phyloP scores from a whole-genome alignment of 1,140 invertebrate species.

The Hylaeus volcanicus region DNA sequence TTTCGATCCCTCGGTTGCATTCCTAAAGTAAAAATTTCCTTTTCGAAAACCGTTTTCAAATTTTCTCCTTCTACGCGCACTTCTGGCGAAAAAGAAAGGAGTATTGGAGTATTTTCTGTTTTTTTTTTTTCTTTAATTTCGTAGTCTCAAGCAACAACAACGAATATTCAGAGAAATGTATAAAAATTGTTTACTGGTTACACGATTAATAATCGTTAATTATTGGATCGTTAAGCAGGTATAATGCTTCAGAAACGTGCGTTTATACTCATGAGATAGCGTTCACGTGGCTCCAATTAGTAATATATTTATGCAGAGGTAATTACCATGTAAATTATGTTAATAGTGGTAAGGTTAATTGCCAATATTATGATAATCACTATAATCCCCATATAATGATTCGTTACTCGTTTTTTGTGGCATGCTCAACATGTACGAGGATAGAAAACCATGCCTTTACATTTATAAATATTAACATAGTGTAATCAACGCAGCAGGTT shows the following conservation, averaged over 20 bases:
- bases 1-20: background rate
- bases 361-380: background rate
- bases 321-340: conserved; percentile 4
- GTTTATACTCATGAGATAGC: background rate
- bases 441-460: conserved; percentile 41
- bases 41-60: background rate
- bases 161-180: conserved; percentile 27
- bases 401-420: conserved; percentile 42
- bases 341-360: background rate
- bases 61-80: background rate
- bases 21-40: background rate
- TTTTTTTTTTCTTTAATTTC: background rate
- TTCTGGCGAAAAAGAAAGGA: background rate
- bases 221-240: conserved; percentile 20
- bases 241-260: background rate
- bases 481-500: background rate
- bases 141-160: conserved; percentile 2
- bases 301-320: conserved; percentile 4
- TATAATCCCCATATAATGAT: background rate
- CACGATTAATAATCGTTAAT: conserved; percentile 15
- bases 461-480: background rate
- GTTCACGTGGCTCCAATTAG: background rate
- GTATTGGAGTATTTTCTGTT: too few relatives aligned
- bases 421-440: conserved; percentile 47
- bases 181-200: conserved; percentile 34